Evolutionary conservation across 2,888 invertebrate species (phyloP).

Genomic region (Meandrusa payeni): DNA sequence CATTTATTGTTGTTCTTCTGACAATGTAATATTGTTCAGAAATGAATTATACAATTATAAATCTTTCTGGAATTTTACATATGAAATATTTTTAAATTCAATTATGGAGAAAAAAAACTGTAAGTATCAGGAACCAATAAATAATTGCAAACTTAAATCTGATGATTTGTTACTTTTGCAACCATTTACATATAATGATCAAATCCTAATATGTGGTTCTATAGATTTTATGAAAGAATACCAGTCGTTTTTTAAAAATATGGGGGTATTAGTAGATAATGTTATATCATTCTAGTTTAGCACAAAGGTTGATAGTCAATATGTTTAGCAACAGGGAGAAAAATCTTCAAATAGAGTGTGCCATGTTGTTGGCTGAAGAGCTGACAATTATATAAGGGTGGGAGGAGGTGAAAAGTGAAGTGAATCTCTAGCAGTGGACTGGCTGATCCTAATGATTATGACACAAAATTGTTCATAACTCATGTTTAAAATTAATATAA

Average conservation of each 20-base stretch:
- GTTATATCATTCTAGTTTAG: conserved; percentile 64
- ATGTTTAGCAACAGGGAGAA: too few species aligned
- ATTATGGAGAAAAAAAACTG: conserved; percentile 18
- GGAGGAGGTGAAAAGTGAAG: too few species aligned
- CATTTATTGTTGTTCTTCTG: conserved; percentile 81
- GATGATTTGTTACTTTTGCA: conserved; percentile 51
- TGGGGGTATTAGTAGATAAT: conserved; percentile 43
- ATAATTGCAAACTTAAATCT: conserved; percentile 48
- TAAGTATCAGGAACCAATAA: conserved; percentile 79
- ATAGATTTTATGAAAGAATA: conserved; percentile 76
- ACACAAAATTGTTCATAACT: too few species aligned
- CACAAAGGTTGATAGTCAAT: too few species aligned
- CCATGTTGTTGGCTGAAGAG: too few species aligned
- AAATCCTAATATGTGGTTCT: conserved; percentile 83
- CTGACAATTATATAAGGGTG: too few species aligned
- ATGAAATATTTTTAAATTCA: conserved; percentile 77
- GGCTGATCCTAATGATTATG: too few species aligned
- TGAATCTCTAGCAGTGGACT: too few species aligned
- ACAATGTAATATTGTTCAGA: conserved; percentile 82
- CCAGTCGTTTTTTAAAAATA: conserved; percentile 42
- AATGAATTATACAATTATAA: conserved; percentile 80
- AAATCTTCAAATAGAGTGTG: too few species aligned
- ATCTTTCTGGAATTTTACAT: conserved; percentile 88
- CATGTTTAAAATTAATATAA: too few species aligned
- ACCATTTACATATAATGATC: conserved; percentile 47